A percentile compares a stretch with the other conserved stretches of the same genome.
Conservation (phyloP, 1,140 invertebrate species). For the Drosophila ercepeae region DNA sequence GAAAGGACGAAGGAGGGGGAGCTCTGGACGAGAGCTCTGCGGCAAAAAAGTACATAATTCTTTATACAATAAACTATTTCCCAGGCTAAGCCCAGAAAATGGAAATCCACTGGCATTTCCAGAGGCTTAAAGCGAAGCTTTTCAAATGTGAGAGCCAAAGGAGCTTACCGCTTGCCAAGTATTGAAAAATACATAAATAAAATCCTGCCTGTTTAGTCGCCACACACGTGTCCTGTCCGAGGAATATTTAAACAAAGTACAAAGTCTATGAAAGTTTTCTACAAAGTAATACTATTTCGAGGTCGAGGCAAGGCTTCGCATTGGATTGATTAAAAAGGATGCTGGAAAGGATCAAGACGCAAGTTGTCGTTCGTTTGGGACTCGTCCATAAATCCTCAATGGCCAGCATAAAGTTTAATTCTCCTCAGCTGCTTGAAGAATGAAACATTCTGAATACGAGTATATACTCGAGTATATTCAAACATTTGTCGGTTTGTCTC, state of each 20-base stretch:
- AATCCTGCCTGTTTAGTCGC: not conserved
- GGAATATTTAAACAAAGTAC: not conserved
- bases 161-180: slow-evolving; percentile 2
- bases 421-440: not conserved
- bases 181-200: not conserved
- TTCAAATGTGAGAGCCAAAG: not conserved
- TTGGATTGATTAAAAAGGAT: not conserved
- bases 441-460: not conserved
- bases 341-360: not conserved
- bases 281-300: too few relatives aligned
- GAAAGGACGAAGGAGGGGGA: not conserved
- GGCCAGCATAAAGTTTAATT: slow-evolving; percentile 5
- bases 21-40: too few relatives aligned
- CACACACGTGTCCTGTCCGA: not conserved
- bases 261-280: too few relatives aligned
- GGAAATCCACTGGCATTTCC: slow-evolving; percentile 2
- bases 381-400: not conserved
- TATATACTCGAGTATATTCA: not conserved
- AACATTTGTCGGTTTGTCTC: too few relatives aligned
- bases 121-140: slow-evolving; percentile 5
- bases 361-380: not conserved
- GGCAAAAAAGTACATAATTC: slow-evolving; percentile 10
- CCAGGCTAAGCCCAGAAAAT: slow-evolving; percentile 7
- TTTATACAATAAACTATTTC: slow-evolving; percentile 6
- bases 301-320: too few relatives aligned